Conservation (phyloP, 2,113 vertebrate species). For the Todiramphus saurophagus region DNA sequence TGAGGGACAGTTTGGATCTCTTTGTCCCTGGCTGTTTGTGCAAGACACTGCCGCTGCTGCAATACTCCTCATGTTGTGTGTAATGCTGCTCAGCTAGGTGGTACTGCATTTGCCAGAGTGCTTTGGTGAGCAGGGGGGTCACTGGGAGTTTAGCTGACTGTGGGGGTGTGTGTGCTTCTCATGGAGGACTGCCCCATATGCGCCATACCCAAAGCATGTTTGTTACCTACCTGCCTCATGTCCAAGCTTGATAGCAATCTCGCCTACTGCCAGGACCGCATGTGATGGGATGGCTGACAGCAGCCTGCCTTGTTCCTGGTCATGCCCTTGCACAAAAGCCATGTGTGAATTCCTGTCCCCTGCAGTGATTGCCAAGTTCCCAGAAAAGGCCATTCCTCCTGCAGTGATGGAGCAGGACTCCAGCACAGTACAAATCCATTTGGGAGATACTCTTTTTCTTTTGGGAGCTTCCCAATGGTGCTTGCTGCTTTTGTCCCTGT, state of each 20-base stretch:
- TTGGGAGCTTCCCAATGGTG: background rate
- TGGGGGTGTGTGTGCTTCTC: fast-evolving
- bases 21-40: background rate
- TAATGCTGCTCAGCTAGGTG: background rate
- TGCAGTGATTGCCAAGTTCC: background rate
- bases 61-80: background rate
- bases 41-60: background rate
- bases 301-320: conserved; percentile 61
- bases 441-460: background rate
- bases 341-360: background rate
- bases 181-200: fast-evolving
- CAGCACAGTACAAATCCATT: background rate
- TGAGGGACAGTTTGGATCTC: background rate
- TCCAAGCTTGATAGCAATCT: conserved; percentile 68
- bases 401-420: background rate
- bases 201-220: background rate
- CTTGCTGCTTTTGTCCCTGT: background rate
- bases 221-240: conserved; percentile 75
- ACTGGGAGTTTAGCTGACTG: background rate
- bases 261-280: conserved; percentile 30
- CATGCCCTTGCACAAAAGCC: conserved; percentile 43
- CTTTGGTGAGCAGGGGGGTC: background rate
- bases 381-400: background rate
- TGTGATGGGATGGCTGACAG: conserved; percentile 46
- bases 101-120: background rate